Percentiles rank a stretch among this genome's conserved stretches.
Evolutionary conservation across 2,888 invertebrate genomes (phyloP).

Genomic region (Andricus curvator): DNA sequence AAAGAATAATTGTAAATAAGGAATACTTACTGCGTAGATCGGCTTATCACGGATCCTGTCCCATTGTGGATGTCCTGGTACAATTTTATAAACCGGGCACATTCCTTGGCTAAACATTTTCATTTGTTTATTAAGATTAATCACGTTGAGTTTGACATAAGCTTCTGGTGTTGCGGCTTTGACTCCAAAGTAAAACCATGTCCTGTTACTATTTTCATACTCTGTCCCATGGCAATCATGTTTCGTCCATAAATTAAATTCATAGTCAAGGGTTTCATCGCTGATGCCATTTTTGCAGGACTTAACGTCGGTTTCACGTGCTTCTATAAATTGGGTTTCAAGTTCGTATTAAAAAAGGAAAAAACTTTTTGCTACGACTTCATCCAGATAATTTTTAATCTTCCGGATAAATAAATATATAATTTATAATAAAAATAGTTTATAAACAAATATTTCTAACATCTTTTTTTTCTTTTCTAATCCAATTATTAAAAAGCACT

Average conservation of each 20-base stretch:
- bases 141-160: conserved; percentile 88
- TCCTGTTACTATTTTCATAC: conserved; percentile 93
- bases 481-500: too few relatives aligned
- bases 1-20: not conserved
- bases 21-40: conserved; percentile 83
- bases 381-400: too few relatives aligned
- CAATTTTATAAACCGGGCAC: conserved; percentile 88
- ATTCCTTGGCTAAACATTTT: conserved; percentile 95
- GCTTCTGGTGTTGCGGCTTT: conserved; percentile 80
- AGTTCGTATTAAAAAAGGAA: not conserved
- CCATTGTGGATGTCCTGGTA: conserved; percentile 90
- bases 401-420: too few relatives aligned
- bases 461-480: too few relatives aligned
- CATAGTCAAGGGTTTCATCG: conserved; percentile 84
- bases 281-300: conserved; percentile 56
- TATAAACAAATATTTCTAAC: too few relatives aligned
- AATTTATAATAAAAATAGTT: too few relatives aligned
- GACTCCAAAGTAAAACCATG: conserved; percentile 96
- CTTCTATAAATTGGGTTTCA: conserved; percentile 26
- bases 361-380: too few relatives aligned
- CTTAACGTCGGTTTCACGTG: conserved; percentile 62
- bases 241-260: conserved; percentile 94
- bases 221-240: conserved; percentile 93
- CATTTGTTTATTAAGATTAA: conserved; percentile 93
- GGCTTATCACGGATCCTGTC: conserved; percentile 91